Conservation (phyloP, 2,797 vertebrate species). For the Phoeniculus purpureus region DNA sequence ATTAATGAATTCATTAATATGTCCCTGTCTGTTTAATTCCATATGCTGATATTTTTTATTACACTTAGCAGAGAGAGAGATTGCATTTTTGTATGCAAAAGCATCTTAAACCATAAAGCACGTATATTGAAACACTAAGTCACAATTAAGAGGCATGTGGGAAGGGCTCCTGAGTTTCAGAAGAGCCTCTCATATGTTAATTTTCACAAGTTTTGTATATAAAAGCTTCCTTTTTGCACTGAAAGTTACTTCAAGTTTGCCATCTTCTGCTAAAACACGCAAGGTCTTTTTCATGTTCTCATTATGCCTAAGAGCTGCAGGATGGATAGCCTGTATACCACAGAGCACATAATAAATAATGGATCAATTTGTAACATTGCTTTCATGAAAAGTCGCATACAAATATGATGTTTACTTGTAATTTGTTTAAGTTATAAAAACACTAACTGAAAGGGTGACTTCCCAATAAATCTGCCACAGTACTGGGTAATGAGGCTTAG, state of each 20-base stretch:
- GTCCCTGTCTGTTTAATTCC: not conserved
- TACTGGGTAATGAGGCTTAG: conserved; percentile 41
- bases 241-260: not conserved
- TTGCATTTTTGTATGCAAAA: not conserved
- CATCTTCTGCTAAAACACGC: not conserved
- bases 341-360: conserved; percentile 53
- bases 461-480: conserved; percentile 61
- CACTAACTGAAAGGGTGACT: conserved; percentile 36
- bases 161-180: not conserved
- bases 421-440: conserved; percentile 70
- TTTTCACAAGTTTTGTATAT: not conserved
- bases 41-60: not conserved
- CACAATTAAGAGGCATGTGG: not conserved
- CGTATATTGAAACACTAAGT: not conserved
- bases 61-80: not conserved
- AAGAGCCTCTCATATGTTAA: not conserved
- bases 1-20: not conserved
- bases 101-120: not conserved
- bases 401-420: conserved; percentile 60
- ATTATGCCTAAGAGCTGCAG: conserved; percentile 21
- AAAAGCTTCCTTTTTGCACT: not conserved
- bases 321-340: conserved; percentile 40
- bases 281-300: conserved; percentile 47
- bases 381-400: conserved; percentile 44
- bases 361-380: conserved; percentile 38